A percentile compares a stretch with the other conserved stretches of the same genome.
These are phyloP conservation scores for Sebastes matsubarae DNA, from an alignment of 2,797 vertebrate species.

Conservation along the genomic window DNA sequence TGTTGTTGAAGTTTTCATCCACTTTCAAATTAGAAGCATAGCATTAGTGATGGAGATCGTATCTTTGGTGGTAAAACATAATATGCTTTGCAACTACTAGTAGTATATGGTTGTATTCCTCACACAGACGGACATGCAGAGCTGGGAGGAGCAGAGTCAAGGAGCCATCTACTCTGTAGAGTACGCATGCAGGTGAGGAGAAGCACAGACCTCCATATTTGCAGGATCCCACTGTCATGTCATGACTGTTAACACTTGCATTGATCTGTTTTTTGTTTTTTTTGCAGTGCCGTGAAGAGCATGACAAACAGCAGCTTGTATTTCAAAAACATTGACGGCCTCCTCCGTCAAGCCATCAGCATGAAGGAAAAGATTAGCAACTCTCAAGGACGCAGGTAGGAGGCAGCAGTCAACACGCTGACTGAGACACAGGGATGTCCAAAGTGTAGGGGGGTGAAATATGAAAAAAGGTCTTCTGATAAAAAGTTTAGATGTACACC, in stretches of 20 bases:
- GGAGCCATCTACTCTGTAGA: slow-evolving; percentile 96
- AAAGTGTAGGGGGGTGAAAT: neutral
- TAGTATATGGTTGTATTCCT: neutral
- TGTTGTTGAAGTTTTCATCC: neutral
- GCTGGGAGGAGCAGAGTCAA: slow-evolving; percentile 98
- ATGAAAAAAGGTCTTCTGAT: neutral
- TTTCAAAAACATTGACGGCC: slow-evolving; percentile 93
- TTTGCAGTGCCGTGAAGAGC: slow-evolving; percentile 91
- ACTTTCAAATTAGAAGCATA: neutral
- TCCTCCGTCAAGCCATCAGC: slow-evolving; percentile 91
- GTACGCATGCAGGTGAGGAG: slow-evolving; percentile 92
- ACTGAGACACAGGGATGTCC: neutral
- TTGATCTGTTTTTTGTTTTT: neutral
- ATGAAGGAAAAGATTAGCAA: slow-evolving; percentile 89
- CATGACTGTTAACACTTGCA: neutral
- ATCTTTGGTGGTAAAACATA: too few species aligned
- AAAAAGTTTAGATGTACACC: neutral
- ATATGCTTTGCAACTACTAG: neutral
- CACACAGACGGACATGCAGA: slow-evolving; percentile 96
- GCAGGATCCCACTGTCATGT: neutral
- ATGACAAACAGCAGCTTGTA: slow-evolving; percentile 93
- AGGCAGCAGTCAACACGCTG: slow-evolving; percentile 37
- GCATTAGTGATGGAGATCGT: too few species aligned
- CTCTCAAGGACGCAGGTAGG: slow-evolving; percentile 91
- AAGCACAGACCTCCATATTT: neutral